These are phyloP conservation scores for Phrynocephalus guinanensis DNA, from an alignment of 2,797 vertebrate genomes.

Conservation along the genomic window DNA sequence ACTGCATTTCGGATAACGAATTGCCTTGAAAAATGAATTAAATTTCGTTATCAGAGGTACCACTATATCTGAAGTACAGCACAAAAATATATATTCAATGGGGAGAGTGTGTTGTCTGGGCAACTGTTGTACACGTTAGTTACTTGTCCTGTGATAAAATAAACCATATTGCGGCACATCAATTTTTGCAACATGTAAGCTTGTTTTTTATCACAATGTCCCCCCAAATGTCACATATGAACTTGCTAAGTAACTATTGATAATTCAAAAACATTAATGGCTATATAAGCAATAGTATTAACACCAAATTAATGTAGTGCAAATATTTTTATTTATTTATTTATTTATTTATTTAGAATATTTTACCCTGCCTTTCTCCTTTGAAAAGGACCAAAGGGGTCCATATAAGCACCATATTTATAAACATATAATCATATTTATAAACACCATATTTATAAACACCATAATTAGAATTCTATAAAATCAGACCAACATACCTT, in stretches of 20 bases:
- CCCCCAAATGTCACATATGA: background rate
- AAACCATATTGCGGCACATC: background rate
- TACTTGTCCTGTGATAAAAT: background rate
- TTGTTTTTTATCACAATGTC: background rate
- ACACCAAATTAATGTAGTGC: background rate
- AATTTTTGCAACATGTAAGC: background rate
- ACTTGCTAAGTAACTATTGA: background rate
- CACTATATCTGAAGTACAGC: background rate
- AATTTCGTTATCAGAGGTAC: too few relatives aligned
- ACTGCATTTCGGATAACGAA: too few relatives aligned
- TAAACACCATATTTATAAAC: constrained; percentile 14
- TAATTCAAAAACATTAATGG: background rate
- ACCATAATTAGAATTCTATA: constrained; percentile 36
- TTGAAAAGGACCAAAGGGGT: too few relatives aligned
- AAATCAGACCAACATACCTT: constrained; percentile 82
- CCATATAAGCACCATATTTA: too few relatives aligned
- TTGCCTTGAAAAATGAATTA: too few relatives aligned
- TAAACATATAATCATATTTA: too few relatives aligned
- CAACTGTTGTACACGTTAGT: background rate
- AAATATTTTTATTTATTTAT: background rate
- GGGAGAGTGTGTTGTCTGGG: background rate
- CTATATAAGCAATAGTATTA: background rate
- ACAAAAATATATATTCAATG: background rate
- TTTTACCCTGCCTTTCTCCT: too few relatives aligned
- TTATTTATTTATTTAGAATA: background rate